Conservation (phyloP, 2,888 invertebrate species). For the Phytoseiulus persimilis region DNA sequence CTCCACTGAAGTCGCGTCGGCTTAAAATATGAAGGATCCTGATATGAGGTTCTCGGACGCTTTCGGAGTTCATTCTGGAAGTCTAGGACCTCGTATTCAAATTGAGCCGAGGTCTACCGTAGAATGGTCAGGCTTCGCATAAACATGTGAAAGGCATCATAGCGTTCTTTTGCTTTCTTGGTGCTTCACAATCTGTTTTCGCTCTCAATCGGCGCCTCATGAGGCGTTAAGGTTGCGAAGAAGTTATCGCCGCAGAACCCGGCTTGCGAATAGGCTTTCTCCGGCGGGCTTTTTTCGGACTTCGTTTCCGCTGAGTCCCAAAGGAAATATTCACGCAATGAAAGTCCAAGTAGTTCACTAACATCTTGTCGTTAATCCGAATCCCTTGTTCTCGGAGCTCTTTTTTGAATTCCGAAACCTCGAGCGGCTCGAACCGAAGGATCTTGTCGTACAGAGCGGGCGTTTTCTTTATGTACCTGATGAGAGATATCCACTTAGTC, state of each 20-base stretch:
- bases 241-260: neutral
- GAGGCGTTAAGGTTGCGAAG: constrained; percentile 19
- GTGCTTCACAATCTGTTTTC: neutral
- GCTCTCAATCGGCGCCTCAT: neutral
- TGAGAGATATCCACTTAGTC: no score
- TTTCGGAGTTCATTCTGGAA: no score
- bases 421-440: constrained; percentile 18
- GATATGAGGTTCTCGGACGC: no score
- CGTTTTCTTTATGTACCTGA: constrained; percentile 14
- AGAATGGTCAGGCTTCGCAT: no score
- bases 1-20: neutral
- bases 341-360: constrained; percentile 21
- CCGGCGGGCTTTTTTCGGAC: constrained; percentile 11
- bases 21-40: no score
- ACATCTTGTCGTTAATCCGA: constrained; percentile 17
- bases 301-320: constrained; percentile 18
- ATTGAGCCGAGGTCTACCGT: no score
- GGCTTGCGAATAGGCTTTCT: neutral
- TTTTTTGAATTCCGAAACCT: constrained; percentile 20
- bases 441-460: constrained; percentile 34
- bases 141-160: no score
- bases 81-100: no score
- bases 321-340: constrained; percentile 33
- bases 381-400: constrained; percentile 25
- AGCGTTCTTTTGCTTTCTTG: no score